phyloP scores from a whole-genome alignment of 2,797 vertebrate species.

The Trichosurus vulpecula region DNA sequence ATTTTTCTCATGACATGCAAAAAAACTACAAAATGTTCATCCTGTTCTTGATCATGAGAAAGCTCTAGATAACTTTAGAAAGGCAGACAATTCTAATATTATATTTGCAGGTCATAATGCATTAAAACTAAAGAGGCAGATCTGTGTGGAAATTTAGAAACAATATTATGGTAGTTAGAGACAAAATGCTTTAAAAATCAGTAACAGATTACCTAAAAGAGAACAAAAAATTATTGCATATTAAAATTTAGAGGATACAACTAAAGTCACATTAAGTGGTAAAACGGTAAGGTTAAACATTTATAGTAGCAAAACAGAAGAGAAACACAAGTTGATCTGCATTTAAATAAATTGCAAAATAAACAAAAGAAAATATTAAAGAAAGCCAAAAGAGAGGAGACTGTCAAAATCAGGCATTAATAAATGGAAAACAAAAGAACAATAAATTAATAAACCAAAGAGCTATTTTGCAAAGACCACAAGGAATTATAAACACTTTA shows the following conservation, averaged over 20 bases:
- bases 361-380: neutral
- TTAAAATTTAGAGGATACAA: neutral
- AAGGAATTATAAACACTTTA: neutral
- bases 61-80: neutral
- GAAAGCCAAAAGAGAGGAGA: neutral
- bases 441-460: neutral
- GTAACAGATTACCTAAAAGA: neutral
- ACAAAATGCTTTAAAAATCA: neutral
- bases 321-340: neutral
- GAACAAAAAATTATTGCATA: neutral
- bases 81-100: neutral
- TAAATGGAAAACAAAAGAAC: neutral
- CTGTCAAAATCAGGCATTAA: neutral
- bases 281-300: neutral
- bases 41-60: neutral
- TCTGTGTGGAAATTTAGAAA: neutral
- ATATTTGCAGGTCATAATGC: neutral
- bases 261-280: neutral
- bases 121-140: neutral
- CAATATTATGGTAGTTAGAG: neutral
- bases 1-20: neutral
- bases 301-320: neutral
- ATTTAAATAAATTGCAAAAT: neutral
- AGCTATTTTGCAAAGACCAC: neutral
- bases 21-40: neutral